Base-by-base conservation (phyloP, 1,140 invertebrate species). In the Xylocopa sonorina region DNA sequence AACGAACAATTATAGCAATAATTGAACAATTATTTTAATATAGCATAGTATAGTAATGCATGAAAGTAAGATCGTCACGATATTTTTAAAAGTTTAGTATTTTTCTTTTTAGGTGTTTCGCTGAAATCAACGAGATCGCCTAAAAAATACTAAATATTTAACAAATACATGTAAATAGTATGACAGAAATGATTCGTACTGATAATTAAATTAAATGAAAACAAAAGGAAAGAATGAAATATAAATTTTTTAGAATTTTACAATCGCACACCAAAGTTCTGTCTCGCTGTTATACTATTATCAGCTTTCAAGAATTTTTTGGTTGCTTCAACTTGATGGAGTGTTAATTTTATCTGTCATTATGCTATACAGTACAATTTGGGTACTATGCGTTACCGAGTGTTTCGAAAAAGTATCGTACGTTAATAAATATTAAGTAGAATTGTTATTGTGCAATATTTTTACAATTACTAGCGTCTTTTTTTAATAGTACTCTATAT, bases 221-320 rank as follows among this genome's bases (percentile, higher is more conserved):
- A 43, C 43, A 32, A 57, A 9, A 9, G 3, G 16, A 16, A 69
- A 38, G 41, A 69, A 6, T 41, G 9, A 27, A 10, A 55, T n/a
- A n/a, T n/a, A 24, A 55, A 5, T 24, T 55, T 58, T 72, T 57
- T 29, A 72, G 29, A 16, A 58, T 16, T 60, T 58, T 5, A 18
- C 21, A 58, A 58, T 60, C 46, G 53, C 60, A 41, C 69, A 41
- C 69, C 69, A 72, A 72, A 72, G 69, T 58, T n/a, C 27, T 32
- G 21, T 72, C n/a, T 29, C 41, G n/a, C n/a, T n/a, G n/a, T 12
- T 60, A 43, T 60, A 60, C 18, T 72, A 3, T 10, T 46, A 43
- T 58, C 53, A 72, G 12, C 41, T 46, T 43, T 60, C 27, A 72
- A 57, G 18, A n/a, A 60, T 60, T 34, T 72, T 34, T 58, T 60